Percentiles rank a stretch among this genome's conserved stretches.
Evolutionary conservation across 2,113 vertebrate genomes (phyloP).

Genomic region (Rhegmatorhina hoffmannsi): DNA sequence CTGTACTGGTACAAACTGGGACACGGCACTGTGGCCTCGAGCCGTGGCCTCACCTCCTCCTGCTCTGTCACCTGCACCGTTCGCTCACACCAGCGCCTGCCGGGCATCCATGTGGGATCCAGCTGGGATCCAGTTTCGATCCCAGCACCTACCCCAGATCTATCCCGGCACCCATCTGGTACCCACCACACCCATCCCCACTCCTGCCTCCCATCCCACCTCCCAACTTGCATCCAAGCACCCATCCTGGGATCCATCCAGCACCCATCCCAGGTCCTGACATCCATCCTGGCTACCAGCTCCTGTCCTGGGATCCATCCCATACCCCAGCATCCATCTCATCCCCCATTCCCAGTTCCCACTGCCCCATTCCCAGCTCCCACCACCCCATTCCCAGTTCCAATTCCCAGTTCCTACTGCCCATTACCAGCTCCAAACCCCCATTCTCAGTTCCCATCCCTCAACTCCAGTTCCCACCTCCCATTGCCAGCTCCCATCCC

Average conservation of each 20-base stretch:
- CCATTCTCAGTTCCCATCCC: no score
- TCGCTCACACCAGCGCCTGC: conserved; percentile 85
- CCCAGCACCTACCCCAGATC: not conserved
- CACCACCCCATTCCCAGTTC: not conserved
- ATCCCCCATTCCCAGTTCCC: not conserved
- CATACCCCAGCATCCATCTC: no score
- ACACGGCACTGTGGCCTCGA: conserved; percentile 81
- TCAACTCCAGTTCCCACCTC: not conserved
- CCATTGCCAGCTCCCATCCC: not conserved
- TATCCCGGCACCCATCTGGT: not conserved
- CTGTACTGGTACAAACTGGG: conserved; percentile 82
- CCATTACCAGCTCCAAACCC: not conserved
- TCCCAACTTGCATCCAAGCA: not conserved
- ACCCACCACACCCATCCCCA: not conserved
- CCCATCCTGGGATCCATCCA: not conserved
- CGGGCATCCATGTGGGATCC: fast-evolving
- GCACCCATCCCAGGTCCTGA: not conserved
- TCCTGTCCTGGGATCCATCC: not conserved
- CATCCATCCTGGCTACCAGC: no score
- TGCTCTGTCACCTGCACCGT: conserved; percentile 69
- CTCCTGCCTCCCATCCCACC: not conserved
- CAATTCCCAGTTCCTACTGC: not conserved
- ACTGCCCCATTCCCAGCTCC: not conserved
- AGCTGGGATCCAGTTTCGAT: not conserved
- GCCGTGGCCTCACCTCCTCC: conserved; percentile 75